Conservation (phyloP, 2,797 vertebrate species). For the Ataeniobius toweri region DNA sequence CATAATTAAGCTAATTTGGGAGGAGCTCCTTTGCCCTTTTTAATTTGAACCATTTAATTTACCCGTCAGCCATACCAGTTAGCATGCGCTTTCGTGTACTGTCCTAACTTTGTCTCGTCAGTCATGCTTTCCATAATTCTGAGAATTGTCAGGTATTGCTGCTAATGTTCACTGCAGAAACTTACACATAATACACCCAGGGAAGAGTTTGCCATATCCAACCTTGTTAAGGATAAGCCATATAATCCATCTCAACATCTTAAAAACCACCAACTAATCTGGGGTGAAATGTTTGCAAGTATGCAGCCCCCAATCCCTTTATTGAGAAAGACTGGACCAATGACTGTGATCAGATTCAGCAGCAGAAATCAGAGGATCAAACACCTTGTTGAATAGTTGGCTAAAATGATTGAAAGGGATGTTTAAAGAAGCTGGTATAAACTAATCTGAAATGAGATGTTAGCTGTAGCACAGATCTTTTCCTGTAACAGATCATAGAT, state of each 20-base stretch:
- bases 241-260: conserved; percentile 35
- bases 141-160: conserved; percentile 36
- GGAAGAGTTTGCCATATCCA: conserved; percentile 15
- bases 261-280: conserved; percentile 41
- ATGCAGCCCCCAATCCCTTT: not conserved
- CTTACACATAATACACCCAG: conserved; percentile 20
- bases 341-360: conserved; percentile 37
- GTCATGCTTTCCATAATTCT: conserved; percentile 27
- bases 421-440: conserved; percentile 47
- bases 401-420: conserved; percentile 35
- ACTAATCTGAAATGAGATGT: conserved; percentile 40
- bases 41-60: conserved; percentile 72
- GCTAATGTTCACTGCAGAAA: conserved; percentile 43
- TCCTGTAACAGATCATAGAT: conserved; percentile 56
- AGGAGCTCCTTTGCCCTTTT: conserved; percentile 79
- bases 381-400: conserved; percentile 34
- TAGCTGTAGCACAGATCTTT: conserved; percentile 53
- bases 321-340: conserved; percentile 24
- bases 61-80: conserved; percentile 40
- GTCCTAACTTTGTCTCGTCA: conserved; percentile 55
- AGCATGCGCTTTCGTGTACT: conserved; percentile 69
- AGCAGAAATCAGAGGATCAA: conserved; percentile 34
- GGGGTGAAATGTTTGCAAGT: conserved; percentile 25
- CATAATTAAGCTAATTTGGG: conserved; percentile 81
- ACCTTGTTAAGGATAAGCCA: conserved; percentile 22